Conservation (phyloP, 1,140 invertebrate species). For the Agrypnia vestita region DNA sequence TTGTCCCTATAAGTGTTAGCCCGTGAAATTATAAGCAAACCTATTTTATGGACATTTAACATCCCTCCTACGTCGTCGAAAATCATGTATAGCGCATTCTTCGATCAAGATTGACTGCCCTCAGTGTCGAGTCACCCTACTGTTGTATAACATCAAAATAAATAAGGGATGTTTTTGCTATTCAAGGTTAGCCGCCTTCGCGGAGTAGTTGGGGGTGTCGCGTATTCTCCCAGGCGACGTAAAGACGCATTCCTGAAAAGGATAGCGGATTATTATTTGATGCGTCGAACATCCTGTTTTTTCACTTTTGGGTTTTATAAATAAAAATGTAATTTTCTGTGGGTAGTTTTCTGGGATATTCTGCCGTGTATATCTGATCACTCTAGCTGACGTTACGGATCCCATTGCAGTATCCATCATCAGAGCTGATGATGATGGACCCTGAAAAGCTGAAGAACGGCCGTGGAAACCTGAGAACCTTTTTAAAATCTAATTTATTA, state of each 20-base stretch:
- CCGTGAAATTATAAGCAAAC: slow-evolving; percentile 3
- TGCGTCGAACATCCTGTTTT: slow-evolving; percentile 20
- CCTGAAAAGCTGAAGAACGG: too few relatives aligned
- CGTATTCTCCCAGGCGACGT: slow-evolving; percentile 54
- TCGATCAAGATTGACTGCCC: slow-evolving; percentile 43
- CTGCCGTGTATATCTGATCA: too few relatives aligned
- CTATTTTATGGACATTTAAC: slow-evolving; percentile 26
- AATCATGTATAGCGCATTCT: slow-evolving; percentile 54
- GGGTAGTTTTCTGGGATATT: too few relatives aligned
- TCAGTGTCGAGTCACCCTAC: slow-evolving; percentile 41
- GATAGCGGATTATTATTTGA: slow-evolving; percentile 33
- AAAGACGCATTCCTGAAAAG: slow-evolving; percentile 49
- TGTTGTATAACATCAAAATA: slow-evolving; percentile 52
- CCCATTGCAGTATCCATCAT: too few relatives aligned
- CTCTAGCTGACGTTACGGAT: too few relatives aligned
- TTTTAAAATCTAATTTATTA: too few relatives aligned
- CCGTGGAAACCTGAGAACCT: too few relatives aligned
- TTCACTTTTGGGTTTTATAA: not conserved
- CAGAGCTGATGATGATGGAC: too few relatives aligned
- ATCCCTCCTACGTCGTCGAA: slow-evolving; percentile 21
- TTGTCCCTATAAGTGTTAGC: slow-evolving; percentile 2
- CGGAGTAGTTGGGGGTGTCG: slow-evolving; percentile 21
- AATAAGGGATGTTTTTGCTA: slow-evolving; percentile 51
- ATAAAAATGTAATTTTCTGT: too few relatives aligned
- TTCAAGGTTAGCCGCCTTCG: not conserved